Evolutionary conservation across 2,113 vertebrate species (phyloP).

Genomic region (Origma solitaria): DNA sequence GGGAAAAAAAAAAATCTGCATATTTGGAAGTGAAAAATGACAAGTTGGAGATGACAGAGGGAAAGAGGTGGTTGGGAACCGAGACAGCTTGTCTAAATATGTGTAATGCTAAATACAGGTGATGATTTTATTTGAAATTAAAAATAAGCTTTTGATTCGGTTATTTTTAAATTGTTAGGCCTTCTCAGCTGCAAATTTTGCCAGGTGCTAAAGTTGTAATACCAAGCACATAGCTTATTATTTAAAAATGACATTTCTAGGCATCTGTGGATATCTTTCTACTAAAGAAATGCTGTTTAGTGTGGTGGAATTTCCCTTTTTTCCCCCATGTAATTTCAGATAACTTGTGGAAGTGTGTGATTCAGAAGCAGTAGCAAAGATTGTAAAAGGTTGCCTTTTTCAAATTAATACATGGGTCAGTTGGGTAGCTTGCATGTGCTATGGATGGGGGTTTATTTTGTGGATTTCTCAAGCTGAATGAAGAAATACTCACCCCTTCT

Average conservation of each 20-base stretch:
- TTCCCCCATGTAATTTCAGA: neutral
- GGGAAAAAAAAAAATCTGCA: conserved; percentile 13
- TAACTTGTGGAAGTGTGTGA: neutral
- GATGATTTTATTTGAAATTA: conserved; percentile 74
- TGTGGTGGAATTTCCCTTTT: neutral
- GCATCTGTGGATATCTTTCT: conserved; percentile 39
- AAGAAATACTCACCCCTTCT: neutral
- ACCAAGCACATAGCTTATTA: neutral
- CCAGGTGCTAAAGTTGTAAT: conserved; percentile 59
- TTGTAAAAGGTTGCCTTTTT: neutral
- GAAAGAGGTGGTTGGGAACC: conserved; percentile 17
- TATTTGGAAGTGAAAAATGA: conserved; percentile 57
- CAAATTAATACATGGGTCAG: neutral
- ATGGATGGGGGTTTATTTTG: neutral
- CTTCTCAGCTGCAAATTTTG: conserved; percentile 50
- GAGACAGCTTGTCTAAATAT: conserved; percentile 77
- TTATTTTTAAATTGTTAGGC: conserved; percentile 66
- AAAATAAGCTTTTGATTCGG: conserved; percentile 65
- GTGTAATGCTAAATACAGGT: conserved; percentile 69
- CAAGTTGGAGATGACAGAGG: conserved; percentile 57
- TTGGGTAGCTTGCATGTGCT: neutral
- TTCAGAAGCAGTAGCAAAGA: neutral
- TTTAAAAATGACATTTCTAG: conserved; percentile 58
- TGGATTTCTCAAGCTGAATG: neutral
- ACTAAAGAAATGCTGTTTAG: conserved; percentile 4